Percentiles rank a stretch among this genome's conserved stretches.
These are phyloP conservation scores for Camptogramma bilineatum DNA, from an alignment of 2,888 invertebrate genomes.

Conservation along the genomic window DNA sequence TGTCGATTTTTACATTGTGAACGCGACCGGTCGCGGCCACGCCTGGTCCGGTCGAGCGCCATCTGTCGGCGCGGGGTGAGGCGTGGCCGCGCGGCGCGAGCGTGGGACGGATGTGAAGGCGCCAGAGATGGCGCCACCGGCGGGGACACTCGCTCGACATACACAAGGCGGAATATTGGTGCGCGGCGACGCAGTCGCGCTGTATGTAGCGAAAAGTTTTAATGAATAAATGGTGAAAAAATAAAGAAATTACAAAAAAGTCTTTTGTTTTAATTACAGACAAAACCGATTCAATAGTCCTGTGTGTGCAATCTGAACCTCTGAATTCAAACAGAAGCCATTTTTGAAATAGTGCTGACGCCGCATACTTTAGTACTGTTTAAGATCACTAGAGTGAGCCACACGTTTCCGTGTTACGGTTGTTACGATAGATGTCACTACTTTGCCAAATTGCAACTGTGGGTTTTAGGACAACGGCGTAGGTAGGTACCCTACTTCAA, in stretches of 20 bases:
- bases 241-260: conserved; percentile 83
- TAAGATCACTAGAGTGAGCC: background rate
- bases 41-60: conserved; percentile 40
- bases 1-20: conserved; percentile 37
- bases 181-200: conserved; percentile 78
- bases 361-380: too few relatives aligned
- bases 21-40: conserved; percentile 52
- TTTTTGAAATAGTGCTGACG: background rate
- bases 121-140: conserved; percentile 20
- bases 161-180: conserved; percentile 82
- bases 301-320: background rate
- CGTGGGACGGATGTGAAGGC: conserved; percentile 26
- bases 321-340: too few relatives aligned
- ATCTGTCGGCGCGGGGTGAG: conserved; percentile 37
- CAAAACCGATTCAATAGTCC: background rate
- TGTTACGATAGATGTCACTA: background rate
- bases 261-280: conserved; percentile 18
- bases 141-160: conserved; percentile 66
- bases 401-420: background rate
- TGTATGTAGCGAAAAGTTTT: conserved; percentile 84
- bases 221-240: conserved; percentile 84
- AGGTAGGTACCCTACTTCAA: too few relatives aligned
- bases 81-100: background rate
- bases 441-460: background rate
- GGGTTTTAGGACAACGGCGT: too few relatives aligned